Evolutionary conservation across 2,113 vertebrate species (phyloP), one percentile per base, ranked within the genome.

Genomic region (Mus spicilegus): DNA sequence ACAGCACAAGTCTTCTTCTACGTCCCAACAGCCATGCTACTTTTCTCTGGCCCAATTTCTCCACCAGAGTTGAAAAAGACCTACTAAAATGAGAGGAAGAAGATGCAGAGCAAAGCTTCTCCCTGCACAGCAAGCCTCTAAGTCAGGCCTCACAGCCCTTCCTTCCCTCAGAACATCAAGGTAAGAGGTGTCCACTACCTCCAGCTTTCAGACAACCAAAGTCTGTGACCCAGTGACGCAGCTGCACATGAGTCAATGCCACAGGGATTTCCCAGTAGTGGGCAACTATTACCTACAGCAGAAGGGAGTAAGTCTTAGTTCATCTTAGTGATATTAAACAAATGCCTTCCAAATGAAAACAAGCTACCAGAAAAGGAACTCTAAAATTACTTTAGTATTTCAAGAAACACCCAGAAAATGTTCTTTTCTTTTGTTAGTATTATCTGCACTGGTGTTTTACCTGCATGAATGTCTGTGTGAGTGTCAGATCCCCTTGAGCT

Each of bases 301-400:
- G 26, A 63, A 86, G 92, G 90, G 30, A 11, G 6, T 42, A 81
- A 89, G 16, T 16, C 51, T 89, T 33, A 76, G 61, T 63, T 63
- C 61, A 63, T 24, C 61, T 63, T 39, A 75, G n/a, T 42, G n/a
- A 26, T 24, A 24, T 42, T 42, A 42, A 75, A 75, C 72, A 75
- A 75, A 75, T 12, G 20, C 20, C 28, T 86, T 63, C 42, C 56
- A 80, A 94, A 97, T 67, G 11, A 93, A 93, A 92, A 30, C 69
- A 95, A 24, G 67, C 51, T 75, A 70, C 0, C 70, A 70, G 63
- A 89, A 96, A 86, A 95, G 80, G 33, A 58, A 58, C 36, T 78
- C 67, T 77, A 75, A 82, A 90, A 56, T 80, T 51, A 93, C 70
- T 87, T 67, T 63, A 86, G 67, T 93, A 58, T 58, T 81, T 81